phyloP scores from a whole-genome alignment of 1,140 invertebrate species.

The Halesus radiatus region DNA sequence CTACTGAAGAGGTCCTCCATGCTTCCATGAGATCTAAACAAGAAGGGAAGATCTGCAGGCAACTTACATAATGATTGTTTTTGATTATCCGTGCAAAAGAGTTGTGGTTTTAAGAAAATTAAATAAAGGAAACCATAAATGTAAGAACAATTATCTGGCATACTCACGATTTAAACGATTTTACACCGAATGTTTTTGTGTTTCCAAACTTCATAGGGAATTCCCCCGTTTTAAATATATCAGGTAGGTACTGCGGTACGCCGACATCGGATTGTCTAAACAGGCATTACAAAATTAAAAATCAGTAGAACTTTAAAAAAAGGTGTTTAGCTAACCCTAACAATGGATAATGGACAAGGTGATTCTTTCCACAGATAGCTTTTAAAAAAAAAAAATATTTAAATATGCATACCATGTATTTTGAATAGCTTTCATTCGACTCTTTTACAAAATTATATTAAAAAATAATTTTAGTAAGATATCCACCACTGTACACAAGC shows the following conservation, averaged over 20 bases:
- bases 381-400: too few relatives aligned
- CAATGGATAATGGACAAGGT: too few relatives aligned
- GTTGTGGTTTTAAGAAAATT: neutral
- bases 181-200: constrained; percentile 22
- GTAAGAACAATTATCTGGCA: neutral
- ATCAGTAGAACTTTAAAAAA: too few relatives aligned
- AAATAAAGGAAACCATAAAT: neutral
- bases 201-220: constrained; percentile 14
- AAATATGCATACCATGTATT: too few relatives aligned
- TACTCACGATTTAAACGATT: constrained; percentile 5
- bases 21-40: constrained; percentile 8
- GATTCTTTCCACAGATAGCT: too few relatives aligned
- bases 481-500: too few relatives aligned
- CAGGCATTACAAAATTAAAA: neutral
- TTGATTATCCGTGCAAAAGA: neutral
- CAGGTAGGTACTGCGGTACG: constrained; percentile 62
- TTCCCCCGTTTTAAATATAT: constrained; percentile 58
- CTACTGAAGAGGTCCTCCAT: constrained; percentile 1
- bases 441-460: too few relatives aligned
- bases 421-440: too few relatives aligned
- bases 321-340: too few relatives aligned
- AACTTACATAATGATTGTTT: neutral
- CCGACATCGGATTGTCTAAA: constrained; percentile 65
- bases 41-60: neutral
- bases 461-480: too few relatives aligned